A percentile compares a stretch with the other conserved stretches of the same genome.
Conservation (phyloP, 2,113 vertebrate genomes). For the Penelope pileata region DNA sequence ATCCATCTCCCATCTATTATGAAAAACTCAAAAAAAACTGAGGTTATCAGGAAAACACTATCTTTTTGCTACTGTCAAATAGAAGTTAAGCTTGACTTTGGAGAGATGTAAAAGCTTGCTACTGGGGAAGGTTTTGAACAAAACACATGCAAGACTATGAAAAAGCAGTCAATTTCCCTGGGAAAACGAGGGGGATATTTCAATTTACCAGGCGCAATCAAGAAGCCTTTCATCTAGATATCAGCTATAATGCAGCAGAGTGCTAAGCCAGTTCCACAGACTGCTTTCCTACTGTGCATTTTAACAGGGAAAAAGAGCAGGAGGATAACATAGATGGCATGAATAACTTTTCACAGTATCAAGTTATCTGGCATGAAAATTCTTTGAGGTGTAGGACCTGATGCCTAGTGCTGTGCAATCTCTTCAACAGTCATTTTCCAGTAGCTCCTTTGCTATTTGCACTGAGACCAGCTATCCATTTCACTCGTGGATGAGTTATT, state of each 20-base stretch:
- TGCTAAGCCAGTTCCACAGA: constrained; percentile 31
- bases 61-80: not conserved
- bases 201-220: constrained; percentile 34
- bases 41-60: not conserved
- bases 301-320: not conserved
- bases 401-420: not conserved
- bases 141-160: constrained; percentile 5
- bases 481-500: constrained; percentile 1
- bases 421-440: not conserved
- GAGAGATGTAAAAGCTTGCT: not conserved
- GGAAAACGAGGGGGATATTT: constrained; percentile 20
- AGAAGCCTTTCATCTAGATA: constrained; percentile 54
- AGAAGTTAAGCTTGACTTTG: constrained; percentile 11
- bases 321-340: not conserved
- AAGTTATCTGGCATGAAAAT: constrained; percentile 9
- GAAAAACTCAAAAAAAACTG: constrained; percentile 6
- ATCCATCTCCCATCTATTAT: not conserved
- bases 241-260: constrained; percentile 39
- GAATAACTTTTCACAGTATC: not conserved
- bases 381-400: not conserved
- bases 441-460: not conserved
- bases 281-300: constrained; percentile 32
- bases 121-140: not conserved
- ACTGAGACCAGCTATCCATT: not conserved
- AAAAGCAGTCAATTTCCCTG: not conserved